Conservation (phyloP, 2,888 invertebrate genomes). For the Deilephila elpenor region DNA sequence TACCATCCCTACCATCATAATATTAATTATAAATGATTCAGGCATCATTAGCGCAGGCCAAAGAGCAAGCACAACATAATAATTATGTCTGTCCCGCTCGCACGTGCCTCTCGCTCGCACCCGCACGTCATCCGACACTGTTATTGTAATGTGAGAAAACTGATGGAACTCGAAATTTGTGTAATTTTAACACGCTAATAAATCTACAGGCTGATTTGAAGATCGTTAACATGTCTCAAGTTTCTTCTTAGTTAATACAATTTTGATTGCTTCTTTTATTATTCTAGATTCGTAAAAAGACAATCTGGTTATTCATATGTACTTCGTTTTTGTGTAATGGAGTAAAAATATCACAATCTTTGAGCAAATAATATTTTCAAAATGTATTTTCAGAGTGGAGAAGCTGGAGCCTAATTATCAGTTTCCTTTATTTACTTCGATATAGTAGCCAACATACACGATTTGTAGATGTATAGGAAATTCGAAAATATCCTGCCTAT, state of each 20-base stretch:
- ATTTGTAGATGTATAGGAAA: too few species aligned
- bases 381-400: too few species aligned
- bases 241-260: neutral
- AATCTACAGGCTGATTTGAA: conserved; percentile 43
- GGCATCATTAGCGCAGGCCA: conserved; percentile 63
- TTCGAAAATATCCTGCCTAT: too few species aligned
- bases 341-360: too few species aligned
- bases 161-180: conserved; percentile 32
- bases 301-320: too few species aligned
- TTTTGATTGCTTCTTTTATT: neutral
- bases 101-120: conserved; percentile 41
- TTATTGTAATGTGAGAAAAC: conserved; percentile 62
- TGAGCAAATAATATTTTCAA: too few species aligned
- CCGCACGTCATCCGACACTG: conserved; percentile 49
- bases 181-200: conserved; percentile 24
- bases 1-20: conserved; percentile 46
- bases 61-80: conserved; percentile 49
- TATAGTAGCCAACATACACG: too few species aligned
- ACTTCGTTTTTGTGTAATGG: too few species aligned
- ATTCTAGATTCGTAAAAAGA: too few species aligned
- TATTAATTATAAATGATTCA: conserved; percentile 58
- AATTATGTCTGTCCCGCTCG: conserved; percentile 47
- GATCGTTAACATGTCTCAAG: neutral
- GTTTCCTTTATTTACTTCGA: too few species aligned
- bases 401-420: too few species aligned